Evolutionary conservation across 1,140 invertebrate species (phyloP), one percentile per base, ranked within the genome.

Genomic region (Drosophila punjabiensis): DNA sequence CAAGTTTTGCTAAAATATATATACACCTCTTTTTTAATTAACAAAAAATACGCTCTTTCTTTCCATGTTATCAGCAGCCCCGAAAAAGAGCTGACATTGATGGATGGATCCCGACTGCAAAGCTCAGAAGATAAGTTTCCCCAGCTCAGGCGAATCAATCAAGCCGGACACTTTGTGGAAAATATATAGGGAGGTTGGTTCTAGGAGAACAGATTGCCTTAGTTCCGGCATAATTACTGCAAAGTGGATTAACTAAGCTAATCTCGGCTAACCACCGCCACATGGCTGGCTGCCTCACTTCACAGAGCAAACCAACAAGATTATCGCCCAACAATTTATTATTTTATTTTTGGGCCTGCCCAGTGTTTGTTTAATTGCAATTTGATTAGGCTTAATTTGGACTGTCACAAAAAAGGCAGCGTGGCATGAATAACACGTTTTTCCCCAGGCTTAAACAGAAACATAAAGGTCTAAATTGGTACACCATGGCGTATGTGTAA

Each of bases 401-500:
- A 20, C 11, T 61, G 8, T 35, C 33, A 71, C 35, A 47, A 18
- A 41, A 32, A 16, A 8, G 18, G 30, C 18, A 43, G n/a, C 7
- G n/a, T 1, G 10, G 41, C 65, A 71, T 71, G 66, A 52, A 60
- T 52, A 71, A 32, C 45, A 45, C 45, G 41, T 52, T 71, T 70
- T 8, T 2, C 24, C 39, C 33, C 13, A 37, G 47, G 30, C 32
- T 24, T n/a, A 48, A 9, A 37, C 33, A 20, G 35, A 20, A 33
- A n/a, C n/a, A 43, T 10, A 45, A 52, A 35, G 47, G 28, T 56
- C 18, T 11, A 39, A 39, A 33, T 41, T 33, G 33, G 43, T 39
- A 52, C 56, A 73, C 53, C 56, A n/a, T 37, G 56, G 60, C 81
- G 81, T 69, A 83, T 84, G 66, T 64, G 62, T 58, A 76, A 84